phyloP scores from a whole-genome alignment of 2,113 vertebrate genomes.

The Pygoscelis antarcticus region DNA sequence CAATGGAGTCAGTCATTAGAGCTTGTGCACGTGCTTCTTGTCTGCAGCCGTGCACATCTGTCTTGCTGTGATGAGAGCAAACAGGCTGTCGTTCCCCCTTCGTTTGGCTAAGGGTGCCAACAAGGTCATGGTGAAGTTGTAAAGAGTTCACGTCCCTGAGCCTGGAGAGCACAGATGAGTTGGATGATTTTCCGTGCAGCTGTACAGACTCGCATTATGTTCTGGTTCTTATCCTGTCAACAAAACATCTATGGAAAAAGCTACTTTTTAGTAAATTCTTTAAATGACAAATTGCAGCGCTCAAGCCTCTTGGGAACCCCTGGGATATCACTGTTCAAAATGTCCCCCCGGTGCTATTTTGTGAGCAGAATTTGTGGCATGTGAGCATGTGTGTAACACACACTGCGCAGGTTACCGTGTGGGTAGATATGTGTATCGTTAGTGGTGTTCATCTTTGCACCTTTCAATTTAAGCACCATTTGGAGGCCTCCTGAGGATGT shows the following conservation, averaged over 20 bases:
- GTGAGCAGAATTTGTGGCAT: neutral
- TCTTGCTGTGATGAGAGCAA: neutral
- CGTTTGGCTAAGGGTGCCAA: neutral
- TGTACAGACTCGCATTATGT: neutral
- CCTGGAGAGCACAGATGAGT: neutral
- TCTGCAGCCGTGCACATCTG: neutral
- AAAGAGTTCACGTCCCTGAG: neutral
- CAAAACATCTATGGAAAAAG: neutral
- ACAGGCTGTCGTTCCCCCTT: neutral
- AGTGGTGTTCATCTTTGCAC: neutral
- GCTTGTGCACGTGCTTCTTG: accelerated
- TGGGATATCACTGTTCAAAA: neutral
- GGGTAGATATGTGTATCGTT: neutral
- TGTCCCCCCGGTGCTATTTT: neutral
- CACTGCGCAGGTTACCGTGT: accelerated
- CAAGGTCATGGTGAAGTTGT: accelerated
- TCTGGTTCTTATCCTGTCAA: neutral
- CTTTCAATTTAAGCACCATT: neutral
- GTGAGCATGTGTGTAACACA: accelerated
- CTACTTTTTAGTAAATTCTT: neutral
- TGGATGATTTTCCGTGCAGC: neutral
- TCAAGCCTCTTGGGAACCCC: accelerated
- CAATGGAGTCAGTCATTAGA: no score
- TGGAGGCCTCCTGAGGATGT: neutral
- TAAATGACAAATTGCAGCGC: no score